phyloP scores from a whole-genome alignment of 2,113 vertebrate genomes.

The Gopherus flavomarginatus region DNA sequence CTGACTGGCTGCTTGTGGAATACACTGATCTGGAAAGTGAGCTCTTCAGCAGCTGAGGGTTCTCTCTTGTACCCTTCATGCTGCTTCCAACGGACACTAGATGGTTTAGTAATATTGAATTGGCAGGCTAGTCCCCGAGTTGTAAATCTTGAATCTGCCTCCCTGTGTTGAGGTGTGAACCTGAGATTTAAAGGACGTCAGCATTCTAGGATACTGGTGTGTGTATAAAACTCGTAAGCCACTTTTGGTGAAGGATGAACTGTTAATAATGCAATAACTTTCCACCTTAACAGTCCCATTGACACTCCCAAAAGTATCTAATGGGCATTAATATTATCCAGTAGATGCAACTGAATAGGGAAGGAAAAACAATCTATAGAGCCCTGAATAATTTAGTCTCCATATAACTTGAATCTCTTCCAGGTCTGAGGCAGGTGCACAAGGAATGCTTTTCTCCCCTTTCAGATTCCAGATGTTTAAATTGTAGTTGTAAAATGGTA shows the following conservation, averaged over 20 bases:
- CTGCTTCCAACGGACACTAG: constrained; percentile 27
- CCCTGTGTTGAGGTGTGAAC: constrained; percentile 52
- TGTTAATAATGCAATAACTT: not conserved
- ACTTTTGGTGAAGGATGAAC: not conserved
- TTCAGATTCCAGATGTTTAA: not conserved
- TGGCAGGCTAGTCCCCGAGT: constrained; percentile 62
- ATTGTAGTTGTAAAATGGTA: not conserved
- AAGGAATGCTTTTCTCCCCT: not conserved
- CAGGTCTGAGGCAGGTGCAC: not conserved
- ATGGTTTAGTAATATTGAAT: constrained; percentile 64
- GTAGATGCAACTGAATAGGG: not conserved
- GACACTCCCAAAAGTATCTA: not conserved
- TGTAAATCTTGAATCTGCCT: constrained; percentile 60
- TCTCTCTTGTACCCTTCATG: constrained; percentile 55
- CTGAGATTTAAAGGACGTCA: not conserved
- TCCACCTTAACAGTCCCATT: not conserved
- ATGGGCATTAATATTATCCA: not conserved
- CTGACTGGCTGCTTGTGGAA: constrained; percentile 26
- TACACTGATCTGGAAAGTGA: constrained; percentile 55
- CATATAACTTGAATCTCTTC: not conserved
- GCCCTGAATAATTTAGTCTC: not conserved
- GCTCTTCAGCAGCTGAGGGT: constrained; percentile 50
- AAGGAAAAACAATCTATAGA: not conserved
- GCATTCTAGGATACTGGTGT: not conserved
- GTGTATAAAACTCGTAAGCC: not conserved